These are phyloP conservation scores for Dicrurus megarhynchus DNA, from an alignment of 2,113 vertebrate genomes.

Conservation along the genomic window DNA sequence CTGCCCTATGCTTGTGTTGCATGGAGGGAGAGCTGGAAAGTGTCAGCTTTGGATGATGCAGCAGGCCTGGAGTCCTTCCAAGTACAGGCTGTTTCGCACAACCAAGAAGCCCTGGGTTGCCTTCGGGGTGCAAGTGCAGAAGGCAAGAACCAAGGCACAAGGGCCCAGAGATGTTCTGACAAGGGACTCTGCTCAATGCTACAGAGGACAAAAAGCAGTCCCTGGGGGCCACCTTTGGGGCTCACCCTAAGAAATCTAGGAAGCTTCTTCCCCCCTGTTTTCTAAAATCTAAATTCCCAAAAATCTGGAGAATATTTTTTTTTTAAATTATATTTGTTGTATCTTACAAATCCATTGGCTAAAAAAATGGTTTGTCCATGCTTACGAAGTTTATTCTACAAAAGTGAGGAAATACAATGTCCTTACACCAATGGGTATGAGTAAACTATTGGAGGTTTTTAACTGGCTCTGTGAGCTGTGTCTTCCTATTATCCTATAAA, in stretches of 20 bases:
- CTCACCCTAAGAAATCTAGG: neutral
- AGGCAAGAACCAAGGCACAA: neutral
- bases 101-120: neutral
- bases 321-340: neutral
- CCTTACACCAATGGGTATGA: neutral
- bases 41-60: neutral
- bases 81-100: neutral
- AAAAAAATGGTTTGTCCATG: neutral
- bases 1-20: neutral
- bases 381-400: neutral
- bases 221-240: neutral
- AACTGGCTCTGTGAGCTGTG: neutral
- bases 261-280: neutral
- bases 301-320: neutral
- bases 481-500: neutral
- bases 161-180: neutral
- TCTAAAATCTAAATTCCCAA: neutral
- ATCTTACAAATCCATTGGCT: neutral
- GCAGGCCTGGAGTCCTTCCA: neutral
- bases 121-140: neutral
- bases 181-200: neutral
- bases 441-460: neutral
- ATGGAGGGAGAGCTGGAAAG: neutral
- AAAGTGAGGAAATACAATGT: neutral
- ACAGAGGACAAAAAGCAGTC: neutral